Evolutionary conservation across 1,140 invertebrate genomes (phyloP), one percentile per base, ranked within the genome.

Genomic region (Saccostrea echinata): DNA sequence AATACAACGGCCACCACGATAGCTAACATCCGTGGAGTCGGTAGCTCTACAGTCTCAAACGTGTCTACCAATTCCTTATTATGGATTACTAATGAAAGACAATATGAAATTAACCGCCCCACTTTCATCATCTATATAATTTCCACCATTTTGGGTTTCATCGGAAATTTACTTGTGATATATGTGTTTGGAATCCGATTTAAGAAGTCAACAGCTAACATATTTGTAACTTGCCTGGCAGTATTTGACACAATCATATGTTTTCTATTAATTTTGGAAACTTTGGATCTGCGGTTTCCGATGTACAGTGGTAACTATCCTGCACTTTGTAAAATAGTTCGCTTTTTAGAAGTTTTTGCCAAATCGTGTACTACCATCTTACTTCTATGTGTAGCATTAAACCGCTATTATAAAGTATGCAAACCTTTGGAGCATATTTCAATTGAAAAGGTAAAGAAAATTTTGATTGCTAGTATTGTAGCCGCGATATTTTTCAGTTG

Each of bases 391-490:
- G 87, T 89, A 71, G 86, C 88, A n/a, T 76, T 89, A 33, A 84
- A 89, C 43, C 86, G 88, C 12, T 89, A 87, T 81, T 87, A 85
- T 33, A 89, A 89, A 61, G 64, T 87, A n/a, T 89, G 88, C 53
- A 85, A 87, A 53, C 88, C 88, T 0, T 52, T 85, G n/a, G 85
- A 85, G 33, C 35, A 33, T 12, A 85, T 89, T n/a, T 81, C 88
- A 18, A n/a, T 86, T 21, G 68, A 81, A 27, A 89, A 64, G 53
- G 86, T 68, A 16, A 89, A 55, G 61, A 86, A 82, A 27, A 61
- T 84, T 33, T 6, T 84, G n/a, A 43, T 64, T 30, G 21, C 27
- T 4, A 68, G 13, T 57, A 16, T 84, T 21, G 6, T 64, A 18
- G 53, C n/a, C 80, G 71, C 3, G 12, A 11, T 88, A 0, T 3